Conservation (phyloP, 2,888 invertebrate species). For the Phymatocera aterrima region DNA sequence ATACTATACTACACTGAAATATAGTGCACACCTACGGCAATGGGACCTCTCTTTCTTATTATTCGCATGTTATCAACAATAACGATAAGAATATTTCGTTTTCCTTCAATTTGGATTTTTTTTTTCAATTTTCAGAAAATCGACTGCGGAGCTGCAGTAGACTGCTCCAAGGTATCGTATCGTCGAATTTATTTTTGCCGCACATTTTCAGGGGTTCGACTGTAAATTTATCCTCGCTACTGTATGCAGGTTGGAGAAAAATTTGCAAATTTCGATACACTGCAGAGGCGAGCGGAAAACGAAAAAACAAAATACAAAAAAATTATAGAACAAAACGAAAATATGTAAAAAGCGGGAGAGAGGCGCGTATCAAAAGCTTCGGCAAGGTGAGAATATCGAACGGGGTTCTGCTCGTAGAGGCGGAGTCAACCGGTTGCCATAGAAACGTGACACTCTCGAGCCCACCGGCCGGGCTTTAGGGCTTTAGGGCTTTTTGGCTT, state of each 20-base stretch:
- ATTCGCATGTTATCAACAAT: too few relatives aligned
- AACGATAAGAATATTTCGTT: too few relatives aligned
- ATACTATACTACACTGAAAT: too few relatives aligned
- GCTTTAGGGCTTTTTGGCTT: slow-evolving; percentile 67
- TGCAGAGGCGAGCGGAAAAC: not conserved
- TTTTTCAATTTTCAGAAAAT: too few relatives aligned
- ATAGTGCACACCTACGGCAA: too few relatives aligned
- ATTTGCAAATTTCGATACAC: slow-evolving; percentile 19
- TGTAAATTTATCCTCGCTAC: too few relatives aligned
- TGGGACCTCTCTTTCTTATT: too few relatives aligned
- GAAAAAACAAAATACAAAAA: not conserved
- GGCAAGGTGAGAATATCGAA: slow-evolving; percentile 70
- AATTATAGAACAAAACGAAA: not conserved
- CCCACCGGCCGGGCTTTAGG: slow-evolving; percentile 57
- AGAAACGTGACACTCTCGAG: slow-evolving; percentile 71
- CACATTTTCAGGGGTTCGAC: too few relatives aligned
- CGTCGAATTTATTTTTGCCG: too few relatives aligned
- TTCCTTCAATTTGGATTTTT: too few relatives aligned
- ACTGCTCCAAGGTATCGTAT: not conserved
- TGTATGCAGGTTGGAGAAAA: too few relatives aligned
- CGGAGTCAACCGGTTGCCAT: slow-evolving; percentile 72
- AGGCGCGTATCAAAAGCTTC: slow-evolving; percentile 51
- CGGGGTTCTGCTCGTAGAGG: slow-evolving; percentile 66
- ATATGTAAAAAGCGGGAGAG: slow-evolving; percentile 26
- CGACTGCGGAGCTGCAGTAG: too few relatives aligned